phyloP scores from a whole-genome alignment of 2,113 vertebrate species.

The Oreocharis arfaki region DNA sequence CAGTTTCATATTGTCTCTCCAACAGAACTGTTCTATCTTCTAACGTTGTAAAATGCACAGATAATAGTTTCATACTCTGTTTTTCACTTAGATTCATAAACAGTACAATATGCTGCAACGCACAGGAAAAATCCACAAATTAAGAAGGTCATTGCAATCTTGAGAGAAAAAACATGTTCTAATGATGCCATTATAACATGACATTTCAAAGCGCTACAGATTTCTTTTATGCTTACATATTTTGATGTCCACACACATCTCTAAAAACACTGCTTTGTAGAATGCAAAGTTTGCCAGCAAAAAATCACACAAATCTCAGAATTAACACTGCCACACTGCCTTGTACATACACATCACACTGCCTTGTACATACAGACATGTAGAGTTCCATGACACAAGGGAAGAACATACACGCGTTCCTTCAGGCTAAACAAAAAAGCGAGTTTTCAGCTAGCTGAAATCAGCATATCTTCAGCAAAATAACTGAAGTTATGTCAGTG shows the following conservation, averaged over 20 bases:
- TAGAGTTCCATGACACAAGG: neutral
- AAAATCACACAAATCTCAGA: neutral
- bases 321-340: neutral
- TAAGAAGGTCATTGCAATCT: neutral
- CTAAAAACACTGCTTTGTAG: neutral
- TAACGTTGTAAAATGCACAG: neutral
- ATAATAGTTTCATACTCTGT: neutral
- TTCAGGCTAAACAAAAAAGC: neutral
- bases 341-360: neutral
- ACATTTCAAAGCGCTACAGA: neutral
- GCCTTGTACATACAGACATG: neutral
- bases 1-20: neutral
- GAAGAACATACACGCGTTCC: rapidly evolving
- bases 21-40: neutral
- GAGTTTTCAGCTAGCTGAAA: neutral
- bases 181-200: neutral
- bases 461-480: neutral
- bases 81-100: neutral
- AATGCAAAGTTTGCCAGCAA: neutral
- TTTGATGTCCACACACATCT: neutral
- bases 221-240: neutral
- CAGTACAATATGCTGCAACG: neutral
- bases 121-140: neutral
- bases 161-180: neutral
- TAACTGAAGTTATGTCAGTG: neutral